These are phyloP conservation scores for Thera obeliscata DNA, from an alignment of 2,888 invertebrate species.

Conservation along the genomic window DNA sequence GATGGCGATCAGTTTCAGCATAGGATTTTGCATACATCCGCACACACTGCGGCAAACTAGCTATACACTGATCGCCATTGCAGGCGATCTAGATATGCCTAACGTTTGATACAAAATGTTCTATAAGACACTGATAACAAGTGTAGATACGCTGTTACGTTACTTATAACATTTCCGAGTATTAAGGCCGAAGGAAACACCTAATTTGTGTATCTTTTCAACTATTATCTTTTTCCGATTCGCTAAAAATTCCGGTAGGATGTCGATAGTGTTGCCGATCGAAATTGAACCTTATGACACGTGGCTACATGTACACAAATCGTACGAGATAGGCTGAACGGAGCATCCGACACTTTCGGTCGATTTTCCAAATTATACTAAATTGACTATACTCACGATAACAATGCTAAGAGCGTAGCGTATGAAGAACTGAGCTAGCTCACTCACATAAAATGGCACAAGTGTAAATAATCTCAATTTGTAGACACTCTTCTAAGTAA, in stretches of 20 bases:
- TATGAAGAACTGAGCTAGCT: slow-evolving; percentile 12
- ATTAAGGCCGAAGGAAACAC: slow-evolving; percentile 75
- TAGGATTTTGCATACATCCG: no score
- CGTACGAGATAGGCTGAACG: slow-evolving; percentile 21
- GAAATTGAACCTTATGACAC: slow-evolving; percentile 41
- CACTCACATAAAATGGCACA: neutral
- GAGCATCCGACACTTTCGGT: slow-evolving; percentile 58
- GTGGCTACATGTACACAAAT: slow-evolving; percentile 19
- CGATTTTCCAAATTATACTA: slow-evolving; percentile 58
- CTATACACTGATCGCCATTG: no score
- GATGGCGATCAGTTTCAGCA: no score
- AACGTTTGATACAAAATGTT: neutral
- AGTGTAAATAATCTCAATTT: neutral
- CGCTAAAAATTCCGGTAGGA: slow-evolving; percentile 70
- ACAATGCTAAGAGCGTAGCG: slow-evolving; percentile 31
- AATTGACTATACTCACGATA: slow-evolving; percentile 47
- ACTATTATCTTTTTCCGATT: slow-evolving; percentile 78
- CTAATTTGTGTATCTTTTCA: slow-evolving; percentile 73
- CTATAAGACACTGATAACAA: slow-evolving; percentile 6
- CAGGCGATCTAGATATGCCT: neutral
- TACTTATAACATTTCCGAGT: slow-evolving; percentile 58
- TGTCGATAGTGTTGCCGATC: slow-evolving; percentile 40
- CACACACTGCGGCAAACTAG: no score
- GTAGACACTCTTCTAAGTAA: no score
- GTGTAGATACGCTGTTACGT: neutral